These are phyloP conservation scores for Laterallus jamaicensis DNA, from an alignment of 2,113 vertebrate species.

Conservation along the genomic window DNA sequence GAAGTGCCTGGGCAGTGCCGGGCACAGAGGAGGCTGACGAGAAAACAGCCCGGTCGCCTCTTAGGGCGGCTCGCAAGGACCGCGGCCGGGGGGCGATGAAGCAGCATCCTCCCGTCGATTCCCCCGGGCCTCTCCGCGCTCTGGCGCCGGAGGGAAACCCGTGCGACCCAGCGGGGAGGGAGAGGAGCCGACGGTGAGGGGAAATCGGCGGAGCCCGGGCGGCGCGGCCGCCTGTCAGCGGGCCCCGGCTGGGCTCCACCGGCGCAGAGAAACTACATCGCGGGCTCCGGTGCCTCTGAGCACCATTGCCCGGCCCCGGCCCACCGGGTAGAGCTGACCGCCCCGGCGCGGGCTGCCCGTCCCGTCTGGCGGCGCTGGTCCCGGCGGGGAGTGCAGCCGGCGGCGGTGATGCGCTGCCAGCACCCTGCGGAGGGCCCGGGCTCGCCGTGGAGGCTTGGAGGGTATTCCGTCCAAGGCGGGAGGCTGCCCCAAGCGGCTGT, in stretches of 20 bases:
- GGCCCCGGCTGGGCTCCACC: neutral
- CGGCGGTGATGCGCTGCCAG: neutral
- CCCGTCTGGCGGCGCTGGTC: neutral
- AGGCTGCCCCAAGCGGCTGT: slow-evolving; percentile 1
- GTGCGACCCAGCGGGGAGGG: neutral
- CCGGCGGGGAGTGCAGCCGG: neutral
- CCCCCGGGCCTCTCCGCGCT: no score
- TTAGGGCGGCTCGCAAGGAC: neutral
- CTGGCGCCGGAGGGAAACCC: neutral
- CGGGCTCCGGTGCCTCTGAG: neutral
- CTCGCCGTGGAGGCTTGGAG: neutral
- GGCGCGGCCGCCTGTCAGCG: neutral
- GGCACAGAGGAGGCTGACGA: neutral
- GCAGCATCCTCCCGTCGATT: neutral
- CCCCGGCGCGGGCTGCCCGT: no score
- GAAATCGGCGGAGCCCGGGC: no score
- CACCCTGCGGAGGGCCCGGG: neutral
- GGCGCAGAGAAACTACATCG: neutral
- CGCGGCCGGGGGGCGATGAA: neutral
- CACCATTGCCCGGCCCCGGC: neutral
- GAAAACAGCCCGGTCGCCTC: neutral
- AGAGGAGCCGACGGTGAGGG: neutral
- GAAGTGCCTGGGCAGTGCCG: no score
- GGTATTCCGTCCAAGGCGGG: neutral
- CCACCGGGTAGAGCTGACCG: neutral